Evolutionary conservation across 2,797 vertebrate species (phyloP), one percentile per base, ranked within the genome.

Genomic region (Halcyon leucocephala): DNA sequence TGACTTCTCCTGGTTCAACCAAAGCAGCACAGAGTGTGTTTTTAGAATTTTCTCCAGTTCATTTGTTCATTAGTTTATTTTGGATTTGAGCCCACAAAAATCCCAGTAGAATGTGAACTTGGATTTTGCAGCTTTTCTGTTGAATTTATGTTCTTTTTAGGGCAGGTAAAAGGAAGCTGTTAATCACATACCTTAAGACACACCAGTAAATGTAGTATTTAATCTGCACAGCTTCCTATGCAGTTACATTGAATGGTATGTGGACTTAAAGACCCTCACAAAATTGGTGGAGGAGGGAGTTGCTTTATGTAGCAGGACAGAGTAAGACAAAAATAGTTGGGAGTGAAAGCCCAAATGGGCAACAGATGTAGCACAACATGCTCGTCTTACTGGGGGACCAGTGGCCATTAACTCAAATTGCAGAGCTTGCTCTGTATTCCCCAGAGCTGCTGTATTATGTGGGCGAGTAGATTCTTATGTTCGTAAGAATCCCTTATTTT

Each of bases 31-130:
- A 82, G 69, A 77, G 18, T 61, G 29, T 86, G 74, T 97, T 95
- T 89, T 78, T 69, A 86, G 61, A 91, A 93, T 67, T 72, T 88
- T 93, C 51, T 91, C 49, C 72, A 81, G 70, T 85, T 95, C 83
- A 55, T 95, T 96, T 96, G 76, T 73, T 95, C 91, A 61, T 95
- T 86, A 92, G 92, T 95, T 96, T 79, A 28, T 66, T 93, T 95
- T 97, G 89, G 92, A 95, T 48, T 60, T 7, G 18, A 90, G 80
- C 89, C 93, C 17, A n/a, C 24, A 64, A 20, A 95, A 91, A 67
- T 67, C 77, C 79, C 89, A 1, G 3, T 21, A 81, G 95, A 82
- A 72, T 9, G 41, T 16, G 39, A 94, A 58, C 54, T 73, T 84
- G 82, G 76, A 10, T 72, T 70, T 67, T 21, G 15, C 35, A 42